Evolutionary conservation across 2,113 vertebrate genomes (phyloP).

Genomic region (Tricholaema leucomelas): DNA sequence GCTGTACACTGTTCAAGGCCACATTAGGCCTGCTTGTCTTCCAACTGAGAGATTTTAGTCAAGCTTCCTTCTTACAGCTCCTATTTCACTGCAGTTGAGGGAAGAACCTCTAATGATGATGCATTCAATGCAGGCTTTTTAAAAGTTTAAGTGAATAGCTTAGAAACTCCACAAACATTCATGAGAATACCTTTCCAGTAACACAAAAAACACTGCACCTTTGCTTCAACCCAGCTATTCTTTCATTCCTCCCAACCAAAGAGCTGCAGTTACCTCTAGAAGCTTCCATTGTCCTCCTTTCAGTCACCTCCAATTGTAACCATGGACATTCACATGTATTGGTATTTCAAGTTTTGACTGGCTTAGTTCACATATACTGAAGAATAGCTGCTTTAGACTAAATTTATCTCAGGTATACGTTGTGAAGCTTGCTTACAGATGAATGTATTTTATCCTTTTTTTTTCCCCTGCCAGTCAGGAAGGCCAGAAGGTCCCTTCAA

Average conservation of each 20-base stretch:
- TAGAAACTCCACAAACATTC: neutral
- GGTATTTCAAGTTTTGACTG: neutral
- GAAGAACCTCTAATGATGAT: neutral
- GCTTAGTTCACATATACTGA: neutral
- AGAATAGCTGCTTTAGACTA: neutral
- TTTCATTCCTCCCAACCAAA: neutral
- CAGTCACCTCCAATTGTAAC: neutral
- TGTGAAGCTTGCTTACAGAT: neutral
- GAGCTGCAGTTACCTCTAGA: neutral
- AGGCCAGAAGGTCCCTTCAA: neutral
- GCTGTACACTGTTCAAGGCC: neutral
- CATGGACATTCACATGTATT: neutral
- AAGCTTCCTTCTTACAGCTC: neutral
- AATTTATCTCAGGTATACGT: neutral
- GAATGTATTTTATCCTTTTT: neutral
- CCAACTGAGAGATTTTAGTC: neutral
- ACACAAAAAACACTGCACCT: neutral
- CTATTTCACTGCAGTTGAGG: neutral
- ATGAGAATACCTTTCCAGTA: neutral
- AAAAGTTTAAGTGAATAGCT: neutral
- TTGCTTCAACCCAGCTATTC: neutral
- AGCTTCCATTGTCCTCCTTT: neutral
- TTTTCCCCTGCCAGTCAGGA: neutral
- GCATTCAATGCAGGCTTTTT: neutral
- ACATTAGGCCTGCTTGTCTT: neutral